These are phyloP conservation scores for Listronotus oregonensis DNA, from an alignment of 1,140 invertebrate genomes.

Conservation along the genomic window DNA sequence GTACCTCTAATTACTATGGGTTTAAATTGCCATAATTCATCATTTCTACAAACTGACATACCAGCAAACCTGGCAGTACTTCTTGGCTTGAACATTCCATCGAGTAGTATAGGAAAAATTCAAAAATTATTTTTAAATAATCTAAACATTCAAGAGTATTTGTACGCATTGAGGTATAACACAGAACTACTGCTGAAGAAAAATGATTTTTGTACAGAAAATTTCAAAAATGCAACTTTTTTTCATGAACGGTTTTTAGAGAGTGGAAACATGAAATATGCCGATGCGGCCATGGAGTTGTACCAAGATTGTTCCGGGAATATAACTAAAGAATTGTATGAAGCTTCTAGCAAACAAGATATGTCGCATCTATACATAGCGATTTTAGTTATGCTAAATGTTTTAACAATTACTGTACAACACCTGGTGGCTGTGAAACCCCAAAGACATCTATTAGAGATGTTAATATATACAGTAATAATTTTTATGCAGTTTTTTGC, in stretches of 20 bases:
- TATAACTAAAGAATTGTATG: conserved; percentile 44
- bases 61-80: conserved; percentile 80
- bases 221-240: conserved; percentile 35
- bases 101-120: conserved; percentile 71
- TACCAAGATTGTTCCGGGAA: conserved; percentile 44
- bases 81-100: conserved; percentile 79
- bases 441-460: background rate
- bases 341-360: conserved; percentile 44
- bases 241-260: conserved; percentile 43
- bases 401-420: conserved; percentile 21
- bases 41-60: conserved; percentile 82
- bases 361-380: conserved; percentile 45
- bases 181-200: conserved; percentile 56
- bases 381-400: conserved; percentile 29
- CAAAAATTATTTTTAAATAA: conserved; percentile 50
- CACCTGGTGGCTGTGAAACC: background rate
- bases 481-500: conserved; percentile 2
- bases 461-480: background rate
- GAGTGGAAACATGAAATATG: conserved; percentile 17
- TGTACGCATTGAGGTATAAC: conserved; percentile 72
- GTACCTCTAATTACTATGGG: conserved; percentile 78
- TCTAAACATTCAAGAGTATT: conserved; percentile 59
- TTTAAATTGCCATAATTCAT: conserved; percentile 40
- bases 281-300: conserved; percentile 30
- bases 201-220: conserved; percentile 45